Conservation (phyloP, 2,888 invertebrate genomes). For the Epistrophella euchroma region DNA sequence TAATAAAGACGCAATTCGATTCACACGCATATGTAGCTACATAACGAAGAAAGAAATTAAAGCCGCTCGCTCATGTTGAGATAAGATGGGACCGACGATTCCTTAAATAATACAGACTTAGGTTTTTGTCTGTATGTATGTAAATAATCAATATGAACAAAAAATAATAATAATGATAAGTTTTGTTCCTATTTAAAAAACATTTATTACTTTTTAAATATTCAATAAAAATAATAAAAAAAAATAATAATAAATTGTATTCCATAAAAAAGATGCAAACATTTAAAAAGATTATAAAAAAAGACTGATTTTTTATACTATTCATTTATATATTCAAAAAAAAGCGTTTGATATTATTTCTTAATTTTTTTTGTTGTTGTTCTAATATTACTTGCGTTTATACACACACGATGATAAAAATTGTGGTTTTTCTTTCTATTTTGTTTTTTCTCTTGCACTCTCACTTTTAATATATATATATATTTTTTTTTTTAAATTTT, state of each 20-base stretch:
- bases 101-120: neutral
- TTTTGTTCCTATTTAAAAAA: constrained; percentile 61
- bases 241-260: constrained; percentile 50
- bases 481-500: constrained; percentile 44
- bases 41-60: too few species aligned
- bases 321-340: constrained; percentile 64
- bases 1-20: too few species aligned
- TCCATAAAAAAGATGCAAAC: constrained; percentile 59
- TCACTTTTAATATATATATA: constrained; percentile 68
- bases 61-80: neutral
- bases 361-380: constrained; percentile 51
- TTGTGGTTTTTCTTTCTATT: constrained; percentile 60
- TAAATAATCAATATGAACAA: neutral
- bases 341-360: constrained; percentile 71
- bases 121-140: neutral
- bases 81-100: neutral
- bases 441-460: constrained; percentile 59
- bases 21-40: too few species aligned
- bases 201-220: constrained; percentile 64
- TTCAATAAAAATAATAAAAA: constrained; percentile 56
- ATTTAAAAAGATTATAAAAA: constrained; percentile 57
- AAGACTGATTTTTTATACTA: constrained; percentile 57
- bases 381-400: constrained; percentile 65
- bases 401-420: constrained; percentile 73
- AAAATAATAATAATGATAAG: constrained; percentile 16